Evolutionary conservation across 1,140 invertebrate genomes (phyloP), one percentile per base, ranked within the genome.

Genomic region (Psilanteris sp.): DNA sequence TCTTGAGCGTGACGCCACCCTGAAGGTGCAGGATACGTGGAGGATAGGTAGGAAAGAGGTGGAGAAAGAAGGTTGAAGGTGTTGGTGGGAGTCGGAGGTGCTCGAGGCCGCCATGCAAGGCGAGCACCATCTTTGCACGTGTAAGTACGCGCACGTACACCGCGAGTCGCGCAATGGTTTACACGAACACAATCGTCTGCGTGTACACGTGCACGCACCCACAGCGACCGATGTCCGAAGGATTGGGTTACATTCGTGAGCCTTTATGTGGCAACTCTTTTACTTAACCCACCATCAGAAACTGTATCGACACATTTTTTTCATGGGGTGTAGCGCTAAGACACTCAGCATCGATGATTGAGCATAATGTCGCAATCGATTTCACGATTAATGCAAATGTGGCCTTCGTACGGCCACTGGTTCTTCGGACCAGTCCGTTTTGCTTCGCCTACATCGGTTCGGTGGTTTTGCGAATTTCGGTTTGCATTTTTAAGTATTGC

Each of bases 1-100:
- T 87, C 86, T 88, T 85, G 85, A 87, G 82, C 84, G 84, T 86
- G 86, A 88, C 87, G 87, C 87, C 87, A 88, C 87, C 87, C 87
- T 86, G 87, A 88, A 88, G 86, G 85, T 87, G 84, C 84, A 86
- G 87, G 82, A 87, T 86, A 86, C 84, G 82, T 84, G 71, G 77
- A 75, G 80, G 79, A 79, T 79, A 81, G 81, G 72, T 78, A 77
- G 78, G 64, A 64, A 70, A 44, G 76, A 84, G 78, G 81, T 79
- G 79, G 83, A 80, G 73, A 78, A 79, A 68, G 77, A 77, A 57
- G 74, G 71, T 50, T 72, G 64, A 70, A 79, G 79, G 68, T 72
- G 78, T 78, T 77, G 80, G 81, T 80, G 79, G 83, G 79, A 81
- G 82, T 82, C 57, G 78, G 76, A 76, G 73, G 75, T 80, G 74